A percentile compares a stretch with the other conserved stretches of the same genome.
These are phyloP conservation scores for Huso huso DNA, from an alignment of 2,797 vertebrate genomes.

Conservation along the genomic window DNA sequence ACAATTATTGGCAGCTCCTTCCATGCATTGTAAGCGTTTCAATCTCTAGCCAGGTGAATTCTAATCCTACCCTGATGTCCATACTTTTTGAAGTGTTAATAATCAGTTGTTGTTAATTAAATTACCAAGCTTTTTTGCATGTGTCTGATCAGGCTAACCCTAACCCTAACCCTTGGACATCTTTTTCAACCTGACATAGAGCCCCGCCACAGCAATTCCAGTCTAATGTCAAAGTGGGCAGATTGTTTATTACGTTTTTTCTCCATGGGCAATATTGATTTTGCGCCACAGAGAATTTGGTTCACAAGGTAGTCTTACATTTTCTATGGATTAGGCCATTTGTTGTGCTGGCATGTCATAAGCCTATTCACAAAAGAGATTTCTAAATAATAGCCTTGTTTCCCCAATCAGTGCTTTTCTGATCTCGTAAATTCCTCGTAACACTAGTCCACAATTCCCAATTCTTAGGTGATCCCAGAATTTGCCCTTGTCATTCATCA, in stretches of 20 bases:
- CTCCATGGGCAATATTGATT: constrained; percentile 2
- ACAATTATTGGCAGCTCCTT: too few species aligned
- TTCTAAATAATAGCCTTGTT: constrained; percentile 37
- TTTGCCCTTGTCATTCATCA: constrained; percentile 25
- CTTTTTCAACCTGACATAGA: background rate
- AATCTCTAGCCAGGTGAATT: too few species aligned
- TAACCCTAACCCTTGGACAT: background rate
- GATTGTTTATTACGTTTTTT: constrained; percentile 5
- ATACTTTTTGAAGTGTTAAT: background rate
- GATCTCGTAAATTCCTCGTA: constrained; percentile 36
- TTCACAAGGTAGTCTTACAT: constrained; percentile 22
- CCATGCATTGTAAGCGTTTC: too few species aligned
- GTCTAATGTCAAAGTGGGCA: background rate
- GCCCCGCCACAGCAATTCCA: background rate
- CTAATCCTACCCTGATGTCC: too few species aligned
- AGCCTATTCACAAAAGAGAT: constrained; percentile 33
- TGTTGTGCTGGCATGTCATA: constrained; percentile 37
- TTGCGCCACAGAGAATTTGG: background rate
- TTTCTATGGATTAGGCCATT: constrained; percentile 39
- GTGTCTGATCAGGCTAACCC: background rate
- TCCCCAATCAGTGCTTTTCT: constrained; percentile 34
- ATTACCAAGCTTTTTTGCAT: background rate
- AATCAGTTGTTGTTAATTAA: constrained; percentile 2
- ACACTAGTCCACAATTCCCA: constrained; percentile 31
- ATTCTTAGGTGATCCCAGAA: constrained; percentile 33